These are phyloP conservation scores for Cerastoderma edule DNA, from an alignment of 2,888 invertebrate species.

Conservation along the genomic window DNA sequence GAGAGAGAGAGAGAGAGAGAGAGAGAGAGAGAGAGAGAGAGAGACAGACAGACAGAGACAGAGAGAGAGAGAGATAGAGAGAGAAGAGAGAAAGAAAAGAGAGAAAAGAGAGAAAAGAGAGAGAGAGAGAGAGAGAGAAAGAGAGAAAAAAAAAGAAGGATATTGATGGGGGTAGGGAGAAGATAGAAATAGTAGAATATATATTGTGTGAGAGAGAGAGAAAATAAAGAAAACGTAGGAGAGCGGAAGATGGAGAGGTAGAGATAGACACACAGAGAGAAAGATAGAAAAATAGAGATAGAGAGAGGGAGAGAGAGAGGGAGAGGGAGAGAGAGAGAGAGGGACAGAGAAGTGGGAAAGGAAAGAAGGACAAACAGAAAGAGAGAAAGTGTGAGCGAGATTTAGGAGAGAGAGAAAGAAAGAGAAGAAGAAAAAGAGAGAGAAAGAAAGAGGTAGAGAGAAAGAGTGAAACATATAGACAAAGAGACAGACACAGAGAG, in stretches of 20 bases:
- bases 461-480: too few relatives aligned
- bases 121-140: background rate
- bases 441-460: slow-evolving; percentile 12
- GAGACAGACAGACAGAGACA: background rate
- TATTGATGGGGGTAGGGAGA: too few relatives aligned
- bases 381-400: background rate
- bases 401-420: background rate
- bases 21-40: background rate
- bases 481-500: slow-evolving; percentile 2
- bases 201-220: too few relatives aligned
- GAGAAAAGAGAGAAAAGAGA: background rate
- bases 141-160: too few relatives aligned
- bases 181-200: background rate
- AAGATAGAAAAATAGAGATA: background rate
- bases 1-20: background rate
- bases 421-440: slow-evolving; percentile 9
- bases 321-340: background rate
- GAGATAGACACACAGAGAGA: background rate
- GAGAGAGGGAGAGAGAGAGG: background rate
- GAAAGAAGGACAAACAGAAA: background rate
- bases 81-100: background rate
- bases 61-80: too few relatives aligned
- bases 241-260: too few relatives aligned
- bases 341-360: background rate
- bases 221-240: background rate